Conservation (phyloP, 1,140 invertebrate genomes). For the Bombus affinis region DNA sequence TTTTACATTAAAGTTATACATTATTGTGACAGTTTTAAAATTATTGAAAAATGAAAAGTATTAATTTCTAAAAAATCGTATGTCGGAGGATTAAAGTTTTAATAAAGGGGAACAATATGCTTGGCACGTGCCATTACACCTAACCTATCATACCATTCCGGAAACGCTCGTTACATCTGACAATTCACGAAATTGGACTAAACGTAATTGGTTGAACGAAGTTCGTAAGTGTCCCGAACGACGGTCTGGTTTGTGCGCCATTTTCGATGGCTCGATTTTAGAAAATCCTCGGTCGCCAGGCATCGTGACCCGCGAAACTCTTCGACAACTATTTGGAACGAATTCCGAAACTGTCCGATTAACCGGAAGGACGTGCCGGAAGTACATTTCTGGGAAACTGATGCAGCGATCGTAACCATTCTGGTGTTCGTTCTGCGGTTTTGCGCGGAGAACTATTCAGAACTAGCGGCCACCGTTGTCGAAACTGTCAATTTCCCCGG, state of each 20-base stretch:
- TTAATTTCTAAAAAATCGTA: no score
- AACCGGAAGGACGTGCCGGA: constrained; percentile 70
- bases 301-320: constrained; percentile 54
- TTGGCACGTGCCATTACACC: no score
- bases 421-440: constrained; percentile 67
- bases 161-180: background rate
- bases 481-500: constrained; percentile 68
- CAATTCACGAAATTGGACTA: background rate
- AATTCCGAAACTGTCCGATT: constrained; percentile 70
- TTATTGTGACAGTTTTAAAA: no score
- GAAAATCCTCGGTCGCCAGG: constrained; percentile 13
- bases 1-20: no score
- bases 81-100: no score
- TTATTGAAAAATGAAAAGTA: no score
- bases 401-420: constrained; percentile 58
- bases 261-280: constrained; percentile 31
- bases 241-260: background rate
- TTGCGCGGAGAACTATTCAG: constrained; percentile 61
- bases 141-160: no score
- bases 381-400: constrained; percentile 67
- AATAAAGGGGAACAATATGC: no score
- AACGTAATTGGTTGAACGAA: background rate
- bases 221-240: background rate
- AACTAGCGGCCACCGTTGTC: constrained; percentile 55
- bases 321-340: constrained; percentile 67